Conservation (phyloP, 2,113 vertebrate species). For the Natator depressus region DNA sequence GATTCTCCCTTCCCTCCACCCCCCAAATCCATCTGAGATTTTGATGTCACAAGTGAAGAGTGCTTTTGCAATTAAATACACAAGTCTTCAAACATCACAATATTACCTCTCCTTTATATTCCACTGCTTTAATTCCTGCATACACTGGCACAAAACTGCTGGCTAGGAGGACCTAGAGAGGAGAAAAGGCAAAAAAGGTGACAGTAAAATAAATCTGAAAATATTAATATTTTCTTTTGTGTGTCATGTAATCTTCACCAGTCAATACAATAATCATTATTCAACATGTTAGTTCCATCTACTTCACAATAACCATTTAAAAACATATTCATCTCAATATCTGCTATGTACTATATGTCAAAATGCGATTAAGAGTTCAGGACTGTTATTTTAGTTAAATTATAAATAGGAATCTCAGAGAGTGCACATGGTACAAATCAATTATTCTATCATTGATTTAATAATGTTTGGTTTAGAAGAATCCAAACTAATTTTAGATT, state of each 20-base stretch:
- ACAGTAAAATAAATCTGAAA: neutral
- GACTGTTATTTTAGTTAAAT: neutral
- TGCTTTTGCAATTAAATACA: neutral
- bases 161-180: conserved; percentile 85
- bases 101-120: conserved; percentile 90
- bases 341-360: neutral
- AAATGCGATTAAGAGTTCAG: neutral
- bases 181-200: neutral
- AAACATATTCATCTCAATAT: neutral
- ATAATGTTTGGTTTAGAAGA: neutral
- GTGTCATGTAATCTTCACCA: neutral
- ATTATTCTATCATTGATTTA: neutral
- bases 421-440: neutral
- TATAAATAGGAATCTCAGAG: neutral
- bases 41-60: neutral
- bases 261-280: neutral
- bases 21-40: neutral
- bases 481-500: neutral
- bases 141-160: conserved; percentile 92
- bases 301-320: neutral
- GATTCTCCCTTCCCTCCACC: neutral
- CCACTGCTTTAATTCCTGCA: conserved; percentile 85
- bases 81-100: rapidly evolving
- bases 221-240: rapidly evolving
- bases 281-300: neutral